A percentile compares a stretch with the other conserved stretches of the same genome.
Evolutionary conservation across 2,888 invertebrate genomes (phyloP).

Genomic region (Mimachlamys varia): DNA sequence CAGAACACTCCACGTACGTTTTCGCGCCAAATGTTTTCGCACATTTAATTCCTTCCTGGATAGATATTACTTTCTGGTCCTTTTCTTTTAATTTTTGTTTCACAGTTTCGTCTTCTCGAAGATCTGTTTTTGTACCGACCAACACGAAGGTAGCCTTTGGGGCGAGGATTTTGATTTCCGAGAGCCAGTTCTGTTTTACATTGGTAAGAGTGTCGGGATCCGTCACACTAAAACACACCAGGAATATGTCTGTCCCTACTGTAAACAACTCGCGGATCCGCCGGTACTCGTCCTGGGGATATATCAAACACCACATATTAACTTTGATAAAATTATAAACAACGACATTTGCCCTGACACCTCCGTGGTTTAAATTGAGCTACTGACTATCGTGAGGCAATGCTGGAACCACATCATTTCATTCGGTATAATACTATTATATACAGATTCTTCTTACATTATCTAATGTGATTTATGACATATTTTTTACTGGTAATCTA

Average conservation of each 20-base stretch:
- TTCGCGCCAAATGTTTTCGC: conserved; percentile 67
- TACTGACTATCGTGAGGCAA: no score
- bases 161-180: conserved; percentile 63
- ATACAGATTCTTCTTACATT: no score
- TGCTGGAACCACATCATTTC: no score
- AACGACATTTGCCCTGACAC: no score
- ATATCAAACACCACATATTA: conserved; percentile 35
- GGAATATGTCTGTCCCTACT: conserved; percentile 67
- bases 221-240: conserved; percentile 71
- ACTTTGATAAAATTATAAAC: no score
- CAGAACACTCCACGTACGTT: conserved; percentile 71
- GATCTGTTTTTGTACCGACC: conserved; percentile 69
- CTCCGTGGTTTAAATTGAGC: no score
- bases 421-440: no score
- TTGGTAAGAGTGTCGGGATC: conserved; percentile 67
- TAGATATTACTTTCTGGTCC: conserved; percentile 54
- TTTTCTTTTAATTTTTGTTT: conserved; percentile 52
- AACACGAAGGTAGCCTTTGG: conserved; percentile 65
- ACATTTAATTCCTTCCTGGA: conserved; percentile 64
- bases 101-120: conserved; percentile 56
- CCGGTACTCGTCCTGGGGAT: conserved; percentile 71
- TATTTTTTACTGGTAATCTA: no score
- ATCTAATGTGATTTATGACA: no score
- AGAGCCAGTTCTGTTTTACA: conserved; percentile 67
- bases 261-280: conserved; percentile 67